These are phyloP conservation scores for Metridium senile DNA, from an alignment of 92 coral and sea anemone genomes.

Conservation along the genomic window DNA sequence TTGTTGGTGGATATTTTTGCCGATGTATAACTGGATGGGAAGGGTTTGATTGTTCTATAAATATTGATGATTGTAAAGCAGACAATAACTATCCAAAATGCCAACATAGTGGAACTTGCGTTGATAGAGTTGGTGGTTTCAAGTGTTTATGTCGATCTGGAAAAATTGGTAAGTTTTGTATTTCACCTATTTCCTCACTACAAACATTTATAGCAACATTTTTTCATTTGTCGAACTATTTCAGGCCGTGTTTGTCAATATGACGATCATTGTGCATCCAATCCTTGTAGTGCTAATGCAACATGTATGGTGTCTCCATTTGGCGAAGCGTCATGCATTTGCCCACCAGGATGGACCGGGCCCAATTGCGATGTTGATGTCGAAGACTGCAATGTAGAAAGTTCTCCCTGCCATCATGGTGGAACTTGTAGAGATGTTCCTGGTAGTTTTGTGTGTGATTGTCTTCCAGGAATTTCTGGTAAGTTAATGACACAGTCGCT, in stretches of 20 bases:
- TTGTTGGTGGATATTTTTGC: conserved; percentile 70
- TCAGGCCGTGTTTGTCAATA: conserved; percentile 71
- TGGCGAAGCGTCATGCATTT: conserved; percentile 78
- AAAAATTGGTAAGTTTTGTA: conserved; percentile 71
- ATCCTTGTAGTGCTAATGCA: conserved; percentile 61
- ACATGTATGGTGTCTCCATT: conserved; percentile 35
- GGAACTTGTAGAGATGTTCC: conserved; percentile 74
- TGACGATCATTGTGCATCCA: conserved; percentile 61
- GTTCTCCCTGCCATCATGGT: conserved; percentile 56
- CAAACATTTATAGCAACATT: too few relatives aligned
- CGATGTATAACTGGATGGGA: conserved; percentile 81
- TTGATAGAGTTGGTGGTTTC: conserved; percentile 59
- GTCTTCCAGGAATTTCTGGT: conserved; percentile 71
- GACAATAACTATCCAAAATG: conserved; percentile 47
- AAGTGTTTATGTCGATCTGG: conserved; percentile 60
- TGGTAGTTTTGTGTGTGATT: conserved; percentile 60
- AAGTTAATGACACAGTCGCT: too few relatives aligned
- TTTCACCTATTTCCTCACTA: too few relatives aligned
- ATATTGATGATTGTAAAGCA: conserved; percentile 66
- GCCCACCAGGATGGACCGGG: conserved; percentile 83
- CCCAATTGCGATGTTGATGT: conserved; percentile 69
- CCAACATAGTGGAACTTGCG: conserved; percentile 71
- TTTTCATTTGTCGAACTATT: too few relatives aligned
- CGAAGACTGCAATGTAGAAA: conserved; percentile 55
- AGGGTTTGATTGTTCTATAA: conserved; percentile 79